Conservation (phyloP, 1,140 invertebrate species). For the Subanguina moxae region DNA sequence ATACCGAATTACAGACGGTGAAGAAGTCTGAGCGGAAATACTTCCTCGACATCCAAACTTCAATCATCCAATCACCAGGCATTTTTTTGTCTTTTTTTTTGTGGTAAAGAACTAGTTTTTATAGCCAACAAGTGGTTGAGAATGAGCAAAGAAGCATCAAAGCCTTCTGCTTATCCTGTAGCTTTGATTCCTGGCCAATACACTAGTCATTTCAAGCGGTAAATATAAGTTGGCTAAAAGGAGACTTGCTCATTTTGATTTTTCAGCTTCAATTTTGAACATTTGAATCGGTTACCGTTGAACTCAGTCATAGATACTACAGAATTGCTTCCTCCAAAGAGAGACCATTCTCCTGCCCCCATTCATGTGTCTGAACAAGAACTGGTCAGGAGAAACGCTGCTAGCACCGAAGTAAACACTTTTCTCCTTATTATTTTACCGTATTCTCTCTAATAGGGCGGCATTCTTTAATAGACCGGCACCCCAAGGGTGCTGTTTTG, state of each 20-base stretch:
- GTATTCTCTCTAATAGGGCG: too few relatives aligned
- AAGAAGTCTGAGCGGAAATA: conserved; percentile 18
- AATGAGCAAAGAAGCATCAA: conserved; percentile 25
- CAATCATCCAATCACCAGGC: conserved; percentile 30
- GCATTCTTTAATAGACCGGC: too few relatives aligned
- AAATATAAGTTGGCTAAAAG: background rate
- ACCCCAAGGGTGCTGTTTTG: too few relatives aligned
- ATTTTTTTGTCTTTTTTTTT: background rate
- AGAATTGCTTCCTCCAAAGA: conserved; percentile 33
- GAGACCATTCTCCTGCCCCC: conserved; percentile 32
- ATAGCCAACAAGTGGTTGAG: conserved; percentile 24
- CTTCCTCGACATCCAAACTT: conserved; percentile 26
- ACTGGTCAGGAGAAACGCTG: conserved; percentile 13
- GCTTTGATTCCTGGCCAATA: conserved; percentile 39
- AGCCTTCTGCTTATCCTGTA: conserved; percentile 39
- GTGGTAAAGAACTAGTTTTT: background rate
- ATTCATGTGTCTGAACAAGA: conserved; percentile 39
- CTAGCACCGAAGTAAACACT: background rate
- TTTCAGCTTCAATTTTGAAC: conserved; percentile 33
- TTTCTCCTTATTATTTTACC: background rate
- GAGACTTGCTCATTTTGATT: background rate
- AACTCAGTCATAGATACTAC: conserved; percentile 42
- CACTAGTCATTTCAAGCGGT: conserved; percentile 20
- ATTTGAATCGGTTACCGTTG: conserved; percentile 29
- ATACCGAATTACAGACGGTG: conserved; percentile 23